Evolutionary conservation across 2,797 vertebrate species (phyloP).

Genomic region (Sorex maritimensis): DNA sequence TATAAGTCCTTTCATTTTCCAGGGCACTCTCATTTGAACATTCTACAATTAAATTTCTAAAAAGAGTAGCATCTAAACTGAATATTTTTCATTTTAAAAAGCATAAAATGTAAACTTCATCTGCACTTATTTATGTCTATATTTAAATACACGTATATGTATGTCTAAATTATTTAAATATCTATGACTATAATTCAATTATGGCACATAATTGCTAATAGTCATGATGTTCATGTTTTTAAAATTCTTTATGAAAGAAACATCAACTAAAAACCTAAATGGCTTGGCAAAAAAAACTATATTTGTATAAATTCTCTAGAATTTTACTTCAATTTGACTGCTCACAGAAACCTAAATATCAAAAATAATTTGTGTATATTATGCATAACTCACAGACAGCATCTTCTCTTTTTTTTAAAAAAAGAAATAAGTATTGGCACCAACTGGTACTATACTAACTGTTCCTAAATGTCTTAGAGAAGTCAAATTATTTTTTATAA

Average conservation of each 20-base stretch:
- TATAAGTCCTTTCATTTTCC: background rate
- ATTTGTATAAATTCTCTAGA: conserved; percentile 32
- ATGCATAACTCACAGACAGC: background rate
- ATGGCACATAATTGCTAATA: conserved; percentile 71
- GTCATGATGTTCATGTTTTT: conserved; percentile 62
- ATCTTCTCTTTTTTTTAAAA: conserved; percentile 46
- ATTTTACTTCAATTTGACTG: conserved; percentile 55
- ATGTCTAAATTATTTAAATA: background rate
- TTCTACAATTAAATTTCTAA: background rate
- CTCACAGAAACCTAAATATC: conserved; percentile 15
- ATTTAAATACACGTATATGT: background rate
- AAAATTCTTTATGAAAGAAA: conserved; percentile 77
- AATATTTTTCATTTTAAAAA: background rate
- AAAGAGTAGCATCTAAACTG: background rate
- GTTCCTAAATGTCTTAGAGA: conserved; percentile 44
- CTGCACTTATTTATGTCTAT: background rate
- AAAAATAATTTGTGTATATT: conserved; percentile 4
- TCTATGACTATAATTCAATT: conserved; percentile 61
- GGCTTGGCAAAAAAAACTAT: conserved; percentile 60
- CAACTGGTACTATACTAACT: conserved; percentile 57
- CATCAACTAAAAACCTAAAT: conserved; percentile 46
- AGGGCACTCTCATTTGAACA: background rate
- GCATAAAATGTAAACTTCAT: background rate
- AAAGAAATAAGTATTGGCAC: conserved; percentile 11
- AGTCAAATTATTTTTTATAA: conserved; percentile 26